phyloP scores from a whole-genome alignment of 2,113 vertebrate genomes.

The Poecile atricapillus region DNA sequence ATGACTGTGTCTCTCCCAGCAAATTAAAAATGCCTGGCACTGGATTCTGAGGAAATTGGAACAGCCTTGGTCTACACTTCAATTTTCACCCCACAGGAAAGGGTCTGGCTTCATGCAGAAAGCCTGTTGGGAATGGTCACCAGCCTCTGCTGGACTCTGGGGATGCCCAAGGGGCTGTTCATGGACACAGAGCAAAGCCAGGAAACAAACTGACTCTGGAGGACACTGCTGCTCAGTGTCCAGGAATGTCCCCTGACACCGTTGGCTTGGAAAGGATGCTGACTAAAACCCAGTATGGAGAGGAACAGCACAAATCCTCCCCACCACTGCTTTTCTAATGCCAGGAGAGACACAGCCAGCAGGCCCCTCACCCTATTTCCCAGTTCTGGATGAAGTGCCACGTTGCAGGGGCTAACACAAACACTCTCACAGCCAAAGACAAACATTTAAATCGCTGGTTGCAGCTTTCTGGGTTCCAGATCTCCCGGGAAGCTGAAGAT shows the following conservation, averaged over 20 bases:
- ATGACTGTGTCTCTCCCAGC: not conserved
- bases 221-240: too few species aligned
- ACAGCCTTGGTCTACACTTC: not conserved
- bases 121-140: not conserved
- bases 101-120: not conserved
- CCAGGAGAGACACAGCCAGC: not conserved
- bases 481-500: not conserved
- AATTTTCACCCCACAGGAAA: not conserved
- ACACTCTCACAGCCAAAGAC: not conserved
- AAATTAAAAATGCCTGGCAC: not conserved
- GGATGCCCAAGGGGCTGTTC: not conserved
- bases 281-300: not conserved
- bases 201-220: not conserved
- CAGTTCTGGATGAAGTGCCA: not conserved
- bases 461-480: not conserved
- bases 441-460: not conserved
- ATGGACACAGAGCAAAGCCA: not conserved
- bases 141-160: not conserved
- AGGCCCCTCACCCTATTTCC: not conserved
- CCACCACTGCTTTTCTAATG: not conserved
- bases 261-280: not conserved
- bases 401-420: not conserved
- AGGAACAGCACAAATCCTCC: not conserved
- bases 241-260: not conserved
- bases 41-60: not conserved